phyloP scores from a whole-genome alignment of 2,888 invertebrate species.

The Oligia fasciuncula region DNA sequence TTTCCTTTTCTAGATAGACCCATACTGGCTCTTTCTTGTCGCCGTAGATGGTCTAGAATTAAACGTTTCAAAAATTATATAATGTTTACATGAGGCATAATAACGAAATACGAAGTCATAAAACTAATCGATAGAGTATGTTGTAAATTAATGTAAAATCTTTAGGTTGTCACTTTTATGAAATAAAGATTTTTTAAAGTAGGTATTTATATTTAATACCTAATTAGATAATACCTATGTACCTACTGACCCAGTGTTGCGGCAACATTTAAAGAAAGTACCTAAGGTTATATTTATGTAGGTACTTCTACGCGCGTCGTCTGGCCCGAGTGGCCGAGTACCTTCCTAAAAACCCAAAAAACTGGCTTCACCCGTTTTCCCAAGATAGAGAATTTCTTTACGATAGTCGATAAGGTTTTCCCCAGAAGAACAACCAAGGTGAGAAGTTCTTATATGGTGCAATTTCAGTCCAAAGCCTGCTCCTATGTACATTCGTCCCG shows the following conservation, averaged over 20 bases:
- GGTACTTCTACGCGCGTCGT: not conserved
- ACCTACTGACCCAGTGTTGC: not conserved
- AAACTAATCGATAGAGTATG: not conserved
- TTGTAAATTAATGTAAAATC: too few species aligned
- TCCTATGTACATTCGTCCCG: not conserved
- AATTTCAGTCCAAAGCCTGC: not conserved
- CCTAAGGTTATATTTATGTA: not conserved
- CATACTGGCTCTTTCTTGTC: slow-evolving; percentile 82
- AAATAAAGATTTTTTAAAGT: too few species aligned
- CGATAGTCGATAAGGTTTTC: too few species aligned
- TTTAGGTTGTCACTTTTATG: too few species aligned
- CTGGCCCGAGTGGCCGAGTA: not conserved
- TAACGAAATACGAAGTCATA: not conserved
- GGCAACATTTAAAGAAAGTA: not conserved
- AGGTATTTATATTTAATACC: too few species aligned
- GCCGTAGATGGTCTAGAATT: slow-evolving; percentile 77
- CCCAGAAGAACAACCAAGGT: not conserved
- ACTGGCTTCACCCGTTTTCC: not conserved
- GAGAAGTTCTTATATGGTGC: not conserved
- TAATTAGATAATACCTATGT: too few species aligned
- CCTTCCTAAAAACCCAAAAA: not conserved
- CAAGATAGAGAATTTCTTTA: not conserved
- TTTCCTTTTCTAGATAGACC: slow-evolving; percentile 84
- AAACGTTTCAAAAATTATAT: not conserved
- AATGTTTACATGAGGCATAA: not conserved